Evolutionary conservation across 2,113 vertebrate genomes (phyloP).

Genomic region (Progne subis): DNA sequence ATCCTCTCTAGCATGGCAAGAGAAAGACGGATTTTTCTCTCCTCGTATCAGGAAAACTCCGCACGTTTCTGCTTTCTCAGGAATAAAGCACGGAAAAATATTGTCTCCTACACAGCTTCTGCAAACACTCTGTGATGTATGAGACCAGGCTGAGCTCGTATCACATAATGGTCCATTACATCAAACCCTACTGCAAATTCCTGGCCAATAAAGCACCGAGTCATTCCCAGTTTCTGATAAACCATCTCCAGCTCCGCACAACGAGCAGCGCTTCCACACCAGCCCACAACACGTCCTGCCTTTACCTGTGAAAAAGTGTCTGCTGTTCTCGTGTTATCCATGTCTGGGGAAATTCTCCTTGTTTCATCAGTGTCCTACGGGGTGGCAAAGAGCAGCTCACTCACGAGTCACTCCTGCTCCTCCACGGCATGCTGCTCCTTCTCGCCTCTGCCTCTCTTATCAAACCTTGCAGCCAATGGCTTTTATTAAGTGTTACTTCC

Average conservation of each 20-base stretch:
- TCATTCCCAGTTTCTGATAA: background rate
- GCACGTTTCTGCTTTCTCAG: background rate
- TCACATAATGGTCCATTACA: background rate
- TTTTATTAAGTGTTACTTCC: slow-evolving; percentile 58
- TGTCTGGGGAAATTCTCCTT: background rate
- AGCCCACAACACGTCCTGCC: background rate
- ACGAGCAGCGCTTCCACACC: background rate
- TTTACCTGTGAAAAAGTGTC: slow-evolving; percentile 65
- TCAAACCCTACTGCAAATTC: background rate
- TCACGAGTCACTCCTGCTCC: background rate
- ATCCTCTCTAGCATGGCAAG: background rate
- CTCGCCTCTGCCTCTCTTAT: background rate
- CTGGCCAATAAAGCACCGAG: background rate
- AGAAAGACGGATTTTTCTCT: background rate
- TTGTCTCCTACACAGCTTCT: background rate
- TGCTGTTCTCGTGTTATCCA: background rate
- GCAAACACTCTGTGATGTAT: background rate
- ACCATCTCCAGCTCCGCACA: background rate
- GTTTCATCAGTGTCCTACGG: background rate
- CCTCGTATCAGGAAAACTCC: background rate
- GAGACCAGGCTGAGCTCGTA: background rate
- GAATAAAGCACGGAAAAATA: background rate
- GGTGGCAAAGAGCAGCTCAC: background rate
- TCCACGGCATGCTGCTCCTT: background rate
- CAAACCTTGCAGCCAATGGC: slow-evolving; percentile 28